Percentiles rank a stretch among this genome's conserved stretches.
phyloP scores from a whole-genome alignment of 1,140 invertebrate genomes.

The Heliconius hewitsoni region DNA sequence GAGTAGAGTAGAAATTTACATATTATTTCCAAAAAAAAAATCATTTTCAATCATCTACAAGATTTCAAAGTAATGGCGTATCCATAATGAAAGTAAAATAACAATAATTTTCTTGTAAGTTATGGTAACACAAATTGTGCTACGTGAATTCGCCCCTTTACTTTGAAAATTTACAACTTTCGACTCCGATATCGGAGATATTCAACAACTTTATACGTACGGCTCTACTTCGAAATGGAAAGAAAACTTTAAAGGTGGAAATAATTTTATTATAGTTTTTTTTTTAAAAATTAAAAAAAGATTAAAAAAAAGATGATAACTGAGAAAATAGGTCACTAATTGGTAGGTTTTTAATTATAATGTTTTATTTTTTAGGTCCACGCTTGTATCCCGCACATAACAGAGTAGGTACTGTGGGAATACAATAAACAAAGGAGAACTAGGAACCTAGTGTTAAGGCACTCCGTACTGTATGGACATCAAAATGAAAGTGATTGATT shows the following conservation, averaged over 20 bases:
- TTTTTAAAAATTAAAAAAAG: no score
- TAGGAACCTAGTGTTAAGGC: no score
- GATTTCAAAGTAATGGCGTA: not conserved
- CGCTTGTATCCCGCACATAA: not conserved
- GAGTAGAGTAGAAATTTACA: no score
- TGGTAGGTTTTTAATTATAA: no score
- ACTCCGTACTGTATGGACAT: no score
- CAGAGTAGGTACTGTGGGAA: not conserved
- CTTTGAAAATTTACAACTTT: conserved; percentile 3
- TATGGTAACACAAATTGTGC: not conserved
- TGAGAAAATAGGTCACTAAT: no score
- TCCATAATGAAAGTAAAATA: not conserved
- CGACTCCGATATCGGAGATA: conserved; percentile 3
- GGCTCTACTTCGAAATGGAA: not conserved
- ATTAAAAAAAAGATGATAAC: no score
- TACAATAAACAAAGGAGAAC: no score
- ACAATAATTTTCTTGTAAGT: not conserved
- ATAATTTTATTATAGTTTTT: not conserved
- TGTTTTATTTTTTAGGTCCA: not conserved
- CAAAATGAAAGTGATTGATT: no score
- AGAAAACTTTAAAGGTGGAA: not conserved
- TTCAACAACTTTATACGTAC: conserved; percentile 9
- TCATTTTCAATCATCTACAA: not conserved
- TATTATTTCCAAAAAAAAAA: no score
- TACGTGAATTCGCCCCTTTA: not conserved